Conservation (phyloP, 2,888 invertebrate genomes). For the Euzetes globulus region DNA sequence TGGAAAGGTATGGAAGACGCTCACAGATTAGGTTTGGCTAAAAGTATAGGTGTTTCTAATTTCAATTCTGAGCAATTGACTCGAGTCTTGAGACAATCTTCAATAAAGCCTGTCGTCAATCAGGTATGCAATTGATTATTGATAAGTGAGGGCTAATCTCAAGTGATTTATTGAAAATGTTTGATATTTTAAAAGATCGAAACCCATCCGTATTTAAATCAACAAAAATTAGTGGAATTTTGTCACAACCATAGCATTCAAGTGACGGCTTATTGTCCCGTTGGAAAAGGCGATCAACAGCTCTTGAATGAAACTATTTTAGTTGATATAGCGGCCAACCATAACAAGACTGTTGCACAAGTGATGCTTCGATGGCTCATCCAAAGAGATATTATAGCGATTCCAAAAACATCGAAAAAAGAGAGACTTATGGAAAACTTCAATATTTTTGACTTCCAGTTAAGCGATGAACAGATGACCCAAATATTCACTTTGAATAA, state of each 20-base stretch:
- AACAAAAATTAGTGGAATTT: conserved; percentile 30
- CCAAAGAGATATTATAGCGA: conserved; percentile 64
- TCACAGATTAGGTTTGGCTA: conserved; percentile 56
- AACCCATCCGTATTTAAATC: conserved; percentile 30
- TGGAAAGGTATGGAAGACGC: conserved; percentile 34
- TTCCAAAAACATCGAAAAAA: conserved; percentile 74
- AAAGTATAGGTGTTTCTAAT: conserved; percentile 77
- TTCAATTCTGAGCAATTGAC: conserved; percentile 65
- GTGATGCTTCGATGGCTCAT: conserved; percentile 57
- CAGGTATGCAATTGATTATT: conserved; percentile 21
- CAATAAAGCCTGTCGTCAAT: conserved; percentile 32
- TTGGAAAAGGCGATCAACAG: conserved; percentile 47
- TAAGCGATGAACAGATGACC: conserved; percentile 60
- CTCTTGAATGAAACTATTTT: conserved; percentile 63
- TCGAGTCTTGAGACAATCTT: not conserved
- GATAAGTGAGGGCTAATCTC: not conserved
- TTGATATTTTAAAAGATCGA: too few species aligned
- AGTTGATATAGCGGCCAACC: conserved; percentile 57
- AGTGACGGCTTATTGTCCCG: conserved; percentile 30
- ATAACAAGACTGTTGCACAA: conserved; percentile 61
- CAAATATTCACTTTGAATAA: conserved; percentile 63
- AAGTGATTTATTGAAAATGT: too few species aligned
- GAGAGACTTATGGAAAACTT: conserved; percentile 64
- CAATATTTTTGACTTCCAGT: conserved; percentile 63
- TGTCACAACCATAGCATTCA: not conserved